Conservation (phyloP, 2,888 invertebrate species). For the Polydrusus pterygomalis region DNA sequence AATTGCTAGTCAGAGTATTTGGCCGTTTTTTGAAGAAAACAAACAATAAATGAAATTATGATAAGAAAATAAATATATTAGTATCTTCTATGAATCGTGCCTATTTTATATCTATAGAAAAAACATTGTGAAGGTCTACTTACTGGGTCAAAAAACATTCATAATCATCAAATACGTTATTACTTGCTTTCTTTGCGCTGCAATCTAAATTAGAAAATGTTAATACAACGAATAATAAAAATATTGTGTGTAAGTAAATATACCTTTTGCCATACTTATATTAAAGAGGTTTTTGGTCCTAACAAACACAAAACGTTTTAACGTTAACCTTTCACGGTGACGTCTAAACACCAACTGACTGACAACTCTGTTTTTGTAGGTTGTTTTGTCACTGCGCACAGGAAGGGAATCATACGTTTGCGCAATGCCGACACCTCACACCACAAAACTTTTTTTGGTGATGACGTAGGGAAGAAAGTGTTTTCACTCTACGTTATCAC, state of each 20-base stretch:
- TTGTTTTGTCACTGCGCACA: not conserved
- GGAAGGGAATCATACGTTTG: not conserved
- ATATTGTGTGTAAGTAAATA: not conserved
- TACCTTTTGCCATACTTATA: conserved; percentile 31
- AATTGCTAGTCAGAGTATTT: too few species aligned
- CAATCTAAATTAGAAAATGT: conserved; percentile 25
- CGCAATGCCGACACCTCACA: too few species aligned
- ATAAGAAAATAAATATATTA: too few species aligned
- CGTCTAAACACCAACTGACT: not conserved
- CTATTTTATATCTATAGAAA: not conserved
- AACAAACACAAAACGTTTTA: not conserved
- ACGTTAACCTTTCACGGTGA: not conserved
- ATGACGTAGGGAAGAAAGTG: too few species aligned
- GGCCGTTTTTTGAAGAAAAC: too few species aligned
- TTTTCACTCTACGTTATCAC: too few species aligned
- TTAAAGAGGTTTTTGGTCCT: not conserved
- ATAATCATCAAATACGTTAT: conserved; percentile 54
- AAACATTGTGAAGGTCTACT: conserved; percentile 26
- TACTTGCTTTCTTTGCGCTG: not conserved
- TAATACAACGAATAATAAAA: conserved; percentile 12
- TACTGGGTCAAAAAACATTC: conserved; percentile 56
- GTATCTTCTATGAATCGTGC: too few species aligned
- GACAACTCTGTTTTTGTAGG: not conserved
- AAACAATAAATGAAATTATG: too few species aligned
- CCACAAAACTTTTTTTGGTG: too few species aligned